Base-by-base conservation (phyloP, 2,113 vertebrate species). In the Tachysurus vachellii region DNA sequence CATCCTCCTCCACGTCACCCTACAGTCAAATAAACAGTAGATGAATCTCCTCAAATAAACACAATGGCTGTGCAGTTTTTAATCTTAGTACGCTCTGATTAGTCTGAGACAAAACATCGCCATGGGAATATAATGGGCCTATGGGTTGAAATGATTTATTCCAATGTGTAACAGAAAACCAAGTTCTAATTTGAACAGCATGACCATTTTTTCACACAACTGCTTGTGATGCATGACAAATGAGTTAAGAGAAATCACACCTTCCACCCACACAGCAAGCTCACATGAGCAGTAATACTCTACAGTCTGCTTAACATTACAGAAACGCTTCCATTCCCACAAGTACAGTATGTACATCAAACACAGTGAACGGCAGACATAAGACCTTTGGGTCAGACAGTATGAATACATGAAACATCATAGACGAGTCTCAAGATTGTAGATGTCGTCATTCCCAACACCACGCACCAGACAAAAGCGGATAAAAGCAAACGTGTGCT, bases 1-100 rank as follows among this genome's bases (percentile, higher is more conserved):
- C 90, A 0, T 90, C 88, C 28, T 86, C 61, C 68, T 89, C 90
- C 73, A 91, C 97, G 0, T 99, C 97, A 0, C 97, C 97, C 97
- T 99, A 62, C 57, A 76, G 57, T 82, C 57, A 84, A 50, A 47
- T 1, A 16, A 50, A 75, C 11, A 50, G 1, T 9, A 31, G 8
- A 50, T 28, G n/a, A 28, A 50, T 50, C 8, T 50, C 47, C 47
- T 50, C 5, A 50, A 50, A 50, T 50, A 50, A 50, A 50, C 47
- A 50, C 47, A 50, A 9, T 50, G 47, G 8, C 47, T 50, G 64
- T 47, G 31, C 23, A 42, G 5, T 42, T 23, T 1, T 14, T 57
- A 2, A 84, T 73, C 53, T 2, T 42, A 71, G 13, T 44, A 2
- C 14, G 31, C 31, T 12, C 36, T 82, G 23, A 5, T 2, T 8